A percentile compares a stretch with the other conserved stretches of the same genome.
Conservation (phyloP, 2,113 vertebrate genomes). For the Amblyornis subalaris region DNA sequence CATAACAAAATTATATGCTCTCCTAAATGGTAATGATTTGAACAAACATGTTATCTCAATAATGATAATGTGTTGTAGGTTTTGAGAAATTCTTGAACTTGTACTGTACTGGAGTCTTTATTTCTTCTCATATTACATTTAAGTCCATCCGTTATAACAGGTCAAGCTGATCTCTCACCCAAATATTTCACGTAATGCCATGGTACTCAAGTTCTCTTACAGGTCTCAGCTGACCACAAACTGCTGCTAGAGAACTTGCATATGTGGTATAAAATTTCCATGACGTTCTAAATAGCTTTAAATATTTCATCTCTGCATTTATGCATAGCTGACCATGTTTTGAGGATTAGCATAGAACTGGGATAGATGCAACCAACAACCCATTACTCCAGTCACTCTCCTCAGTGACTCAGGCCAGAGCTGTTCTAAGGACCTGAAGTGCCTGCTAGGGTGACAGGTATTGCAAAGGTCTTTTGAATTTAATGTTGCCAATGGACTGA, state of each 20-base stretch:
- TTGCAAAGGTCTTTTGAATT: background rate
- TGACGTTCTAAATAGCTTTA: background rate
- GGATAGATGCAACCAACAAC: background rate
- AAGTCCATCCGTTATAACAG: background rate
- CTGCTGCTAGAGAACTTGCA: background rate
- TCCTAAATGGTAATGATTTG: background rate
- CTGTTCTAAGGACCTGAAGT: background rate
- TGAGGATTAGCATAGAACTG: background rate
- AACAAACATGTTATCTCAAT: background rate
- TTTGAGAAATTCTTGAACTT: background rate
- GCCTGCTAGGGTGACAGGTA: background rate
- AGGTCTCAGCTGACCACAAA: background rate
- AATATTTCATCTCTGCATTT: background rate
- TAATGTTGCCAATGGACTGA: background rate
- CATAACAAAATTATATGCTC: background rate
- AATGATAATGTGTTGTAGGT: background rate
- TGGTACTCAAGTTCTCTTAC: background rate
- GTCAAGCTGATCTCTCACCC: background rate
- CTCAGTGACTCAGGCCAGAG: background rate
- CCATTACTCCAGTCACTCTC: background rate
- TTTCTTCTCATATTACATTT: background rate
- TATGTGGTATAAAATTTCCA: background rate
- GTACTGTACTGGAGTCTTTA: background rate
- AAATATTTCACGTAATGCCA: background rate
- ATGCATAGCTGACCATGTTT: background rate